These are phyloP conservation scores for Sciurus carolinensis DNA, from an alignment of 2,797 vertebrate species.

Conservation along the genomic window DNA sequence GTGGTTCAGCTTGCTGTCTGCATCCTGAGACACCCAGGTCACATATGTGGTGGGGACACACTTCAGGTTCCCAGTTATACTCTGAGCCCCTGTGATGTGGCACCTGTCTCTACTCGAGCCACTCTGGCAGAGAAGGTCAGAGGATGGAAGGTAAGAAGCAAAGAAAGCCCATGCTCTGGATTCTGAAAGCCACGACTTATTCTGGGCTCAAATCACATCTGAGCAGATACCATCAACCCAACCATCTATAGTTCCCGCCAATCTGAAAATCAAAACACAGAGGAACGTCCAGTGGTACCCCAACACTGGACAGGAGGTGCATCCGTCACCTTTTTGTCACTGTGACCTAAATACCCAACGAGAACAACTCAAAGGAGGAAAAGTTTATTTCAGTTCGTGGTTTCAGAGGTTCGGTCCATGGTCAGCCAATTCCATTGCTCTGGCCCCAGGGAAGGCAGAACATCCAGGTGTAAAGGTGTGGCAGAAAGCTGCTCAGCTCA, in stretches of 20 bases:
- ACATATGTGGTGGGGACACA: fast-evolving
- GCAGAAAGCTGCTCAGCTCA: too few relatives aligned
- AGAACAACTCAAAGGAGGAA: too few relatives aligned
- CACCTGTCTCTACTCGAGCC: background rate
- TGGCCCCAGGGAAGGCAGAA: too few relatives aligned
- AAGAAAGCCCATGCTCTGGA: background rate
- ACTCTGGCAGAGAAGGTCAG: background rate
- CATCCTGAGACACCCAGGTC: background rate
- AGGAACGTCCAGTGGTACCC: background rate
- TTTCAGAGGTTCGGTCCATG: too few relatives aligned
- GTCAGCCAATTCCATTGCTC: too few relatives aligned
- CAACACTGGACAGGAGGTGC: background rate
- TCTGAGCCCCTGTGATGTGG: background rate
- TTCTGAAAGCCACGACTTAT: background rate
- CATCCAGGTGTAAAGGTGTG: too few relatives aligned
- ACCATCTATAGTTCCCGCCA: background rate
- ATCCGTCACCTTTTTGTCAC: too few relatives aligned
- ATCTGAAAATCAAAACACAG: background rate
- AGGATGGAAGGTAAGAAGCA: background rate
- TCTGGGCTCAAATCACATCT: background rate
- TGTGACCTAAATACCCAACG: too few relatives aligned
- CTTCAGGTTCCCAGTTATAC: background rate
- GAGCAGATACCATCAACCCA: background rate
- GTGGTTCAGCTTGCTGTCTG: background rate
- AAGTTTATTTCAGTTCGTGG: too few relatives aligned